Base-by-base conservation (phyloP, 2,797 vertebrate species). In the Anguilla marmorata region DNA sequence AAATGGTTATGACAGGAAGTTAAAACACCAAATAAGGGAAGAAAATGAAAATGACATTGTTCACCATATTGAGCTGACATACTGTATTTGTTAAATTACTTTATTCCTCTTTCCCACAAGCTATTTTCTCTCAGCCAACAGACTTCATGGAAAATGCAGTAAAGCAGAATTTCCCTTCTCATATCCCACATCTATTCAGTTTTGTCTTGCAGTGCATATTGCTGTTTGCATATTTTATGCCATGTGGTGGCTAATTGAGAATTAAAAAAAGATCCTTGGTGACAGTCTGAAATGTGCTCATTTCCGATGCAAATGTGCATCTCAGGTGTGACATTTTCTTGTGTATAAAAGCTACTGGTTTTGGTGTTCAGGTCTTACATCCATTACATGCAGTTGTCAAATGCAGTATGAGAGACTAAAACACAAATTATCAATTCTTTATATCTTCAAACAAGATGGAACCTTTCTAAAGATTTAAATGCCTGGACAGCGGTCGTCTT, bases 401-500 rank as follows among this genome's bases (percentile, higher is more conserved):
- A 86, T 90, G 79, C 69, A 52, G 88, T 87, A 50, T 37, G 19
- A 33, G 9, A 69, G 16, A 86, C 14, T 41, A 79, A 63, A 50
- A 84, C 0, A 19, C 37, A 84, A 84, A 72, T 63, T 89, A 84
- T 41, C 74, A 72, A 72, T 84, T 84, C 12, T 58, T 45, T 30
- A 48, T 37, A 82, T 60, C 69, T 88, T 91, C 89, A 48, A 56
- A 84, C 54, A 12, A 50, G 45, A 9, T 21, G 21, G 2, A 82
- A 82, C 74, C 79, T 89, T 48, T 79, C 7, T 8, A 60, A 86
- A 85, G 87, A 60, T 87, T 86, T 84, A 79, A 37, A 58, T 72
- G 90, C 88, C 89, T 33, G 72, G 86, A 85, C n/a, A 11, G 33
- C 19, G 86, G 79, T 14, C 69, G 66, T 27, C 84, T 74, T 30